phyloP scores from a whole-genome alignment of 2,797 vertebrate species.

The Mycteria americana region DNA sequence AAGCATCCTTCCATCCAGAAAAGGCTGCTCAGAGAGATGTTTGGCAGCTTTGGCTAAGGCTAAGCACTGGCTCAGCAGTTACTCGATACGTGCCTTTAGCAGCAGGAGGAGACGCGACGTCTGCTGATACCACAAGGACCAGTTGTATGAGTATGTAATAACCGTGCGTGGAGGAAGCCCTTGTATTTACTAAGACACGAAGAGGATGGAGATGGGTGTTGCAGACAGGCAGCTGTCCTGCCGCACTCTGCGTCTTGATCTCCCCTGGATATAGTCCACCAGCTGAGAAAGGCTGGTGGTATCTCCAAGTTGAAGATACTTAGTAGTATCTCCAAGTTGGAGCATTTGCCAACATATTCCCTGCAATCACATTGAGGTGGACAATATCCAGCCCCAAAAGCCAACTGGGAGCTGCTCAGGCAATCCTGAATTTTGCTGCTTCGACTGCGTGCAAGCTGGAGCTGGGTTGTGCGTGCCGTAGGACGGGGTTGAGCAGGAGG shows the following conservation, averaged over 20 bases:
- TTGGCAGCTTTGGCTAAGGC: neutral
- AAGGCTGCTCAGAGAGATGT: neutral
- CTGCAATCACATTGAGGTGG: neutral
- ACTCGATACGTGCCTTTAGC: neutral
- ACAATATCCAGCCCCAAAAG: neutral
- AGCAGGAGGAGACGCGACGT: neutral
- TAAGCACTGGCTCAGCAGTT: neutral
- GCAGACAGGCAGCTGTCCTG: neutral
- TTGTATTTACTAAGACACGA: neutral
- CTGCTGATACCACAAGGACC: neutral
- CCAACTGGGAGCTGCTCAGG: neutral
- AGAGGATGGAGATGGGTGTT: neutral
- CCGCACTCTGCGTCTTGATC: neutral
- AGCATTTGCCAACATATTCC: neutral
- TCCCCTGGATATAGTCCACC: neutral
- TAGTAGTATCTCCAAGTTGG: neutral
- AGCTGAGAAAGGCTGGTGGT: neutral
- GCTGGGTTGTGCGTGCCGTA: rapidly evolving
- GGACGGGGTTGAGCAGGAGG: neutral
- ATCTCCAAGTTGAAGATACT: neutral
- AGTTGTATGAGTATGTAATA: rapidly evolving
- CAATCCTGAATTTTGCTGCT: neutral
- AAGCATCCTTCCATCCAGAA: neutral
- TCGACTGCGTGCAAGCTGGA: neutral
- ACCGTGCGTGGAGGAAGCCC: neutral